phyloP scores from a whole-genome alignment of 2,113 vertebrate genomes.

The Opisthocomus hoazin region DNA sequence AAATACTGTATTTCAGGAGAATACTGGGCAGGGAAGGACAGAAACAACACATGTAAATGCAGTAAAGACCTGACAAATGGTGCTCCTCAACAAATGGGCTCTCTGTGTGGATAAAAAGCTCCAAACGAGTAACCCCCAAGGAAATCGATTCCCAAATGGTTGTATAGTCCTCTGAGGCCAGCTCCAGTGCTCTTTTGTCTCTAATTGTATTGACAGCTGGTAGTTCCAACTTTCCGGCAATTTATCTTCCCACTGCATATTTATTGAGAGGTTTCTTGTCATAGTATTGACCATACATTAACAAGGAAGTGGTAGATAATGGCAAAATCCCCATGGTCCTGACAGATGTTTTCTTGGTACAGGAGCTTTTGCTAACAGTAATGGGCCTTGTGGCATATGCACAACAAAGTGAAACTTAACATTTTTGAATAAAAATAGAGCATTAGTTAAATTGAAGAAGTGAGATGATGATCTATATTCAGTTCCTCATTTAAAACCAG shows the following conservation, averaged over 20 bases:
- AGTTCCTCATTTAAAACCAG: neutral
- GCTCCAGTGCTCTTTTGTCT: slow-evolving; percentile 39
- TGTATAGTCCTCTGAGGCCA: neutral
- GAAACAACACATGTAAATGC: neutral
- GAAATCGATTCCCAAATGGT: slow-evolving; percentile 62
- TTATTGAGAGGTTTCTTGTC: slow-evolving; percentile 57
- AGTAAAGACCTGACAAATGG: neutral
- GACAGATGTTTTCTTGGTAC: slow-evolving; percentile 52
- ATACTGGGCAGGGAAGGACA: neutral
- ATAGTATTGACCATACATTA: neutral
- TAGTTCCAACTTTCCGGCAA: slow-evolving; percentile 38
- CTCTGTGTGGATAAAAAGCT: neutral
- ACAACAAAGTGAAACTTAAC: neutral
- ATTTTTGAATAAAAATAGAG: slow-evolving; percentile 4
- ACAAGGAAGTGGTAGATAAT: slow-evolving; percentile 28
- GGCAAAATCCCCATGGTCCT: slow-evolving; percentile 23
- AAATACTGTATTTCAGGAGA: neutral
- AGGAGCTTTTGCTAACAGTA: neutral
- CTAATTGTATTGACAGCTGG: slow-evolving; percentile 66
- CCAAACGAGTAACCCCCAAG: neutral
- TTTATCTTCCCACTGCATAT: slow-evolving; percentile 62
- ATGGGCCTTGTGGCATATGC: neutral
- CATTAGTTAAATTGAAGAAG: neutral
- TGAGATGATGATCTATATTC: neutral
- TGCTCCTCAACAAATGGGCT: neutral